phyloP scores from a whole-genome alignment of 2,888 invertebrate genomes.

The Acholoe squamosa region DNA sequence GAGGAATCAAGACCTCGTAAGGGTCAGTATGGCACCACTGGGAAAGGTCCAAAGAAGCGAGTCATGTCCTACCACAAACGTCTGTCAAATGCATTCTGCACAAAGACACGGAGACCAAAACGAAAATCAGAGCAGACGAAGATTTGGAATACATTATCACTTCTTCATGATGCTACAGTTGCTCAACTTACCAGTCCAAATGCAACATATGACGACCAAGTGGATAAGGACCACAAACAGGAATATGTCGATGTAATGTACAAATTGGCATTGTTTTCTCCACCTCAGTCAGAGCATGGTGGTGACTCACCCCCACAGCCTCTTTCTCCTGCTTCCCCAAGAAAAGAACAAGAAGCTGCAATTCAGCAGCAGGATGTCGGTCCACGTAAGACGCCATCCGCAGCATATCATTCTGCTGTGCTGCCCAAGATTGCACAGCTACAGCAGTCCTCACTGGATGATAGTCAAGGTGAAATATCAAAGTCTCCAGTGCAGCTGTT shows the following conservation, averaged over 20 bases:
- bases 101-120: constrained; percentile 41
- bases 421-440: background rate
- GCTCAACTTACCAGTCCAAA: constrained; percentile 74
- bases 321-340: constrained; percentile 75
- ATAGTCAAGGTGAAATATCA: constrained; percentile 14
- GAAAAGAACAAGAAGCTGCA: background rate
- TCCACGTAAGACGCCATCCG: background rate
- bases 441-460: constrained; percentile 6
- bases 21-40: background rate
- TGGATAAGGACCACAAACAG: constrained; percentile 70
- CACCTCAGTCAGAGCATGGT: constrained; percentile 74
- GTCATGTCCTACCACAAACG: constrained; percentile 62
- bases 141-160: constrained; percentile 74
- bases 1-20: background rate
- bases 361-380: constrained; percentile 34
- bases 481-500: constrained; percentile 16
- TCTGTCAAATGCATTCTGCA: constrained; percentile 63
- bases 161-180: constrained; percentile 79
- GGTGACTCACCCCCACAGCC: constrained; percentile 76
- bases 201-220: constrained; percentile 69
- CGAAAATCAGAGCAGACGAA: constrained; percentile 67
- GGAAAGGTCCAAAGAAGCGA: constrained; percentile 56
- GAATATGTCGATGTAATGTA: constrained; percentile 76
- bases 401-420: background rate
- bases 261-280: constrained; percentile 77